phyloP scores from a whole-genome alignment of 1,140 invertebrate genomes.

The Drosophila watanabei region DNA sequence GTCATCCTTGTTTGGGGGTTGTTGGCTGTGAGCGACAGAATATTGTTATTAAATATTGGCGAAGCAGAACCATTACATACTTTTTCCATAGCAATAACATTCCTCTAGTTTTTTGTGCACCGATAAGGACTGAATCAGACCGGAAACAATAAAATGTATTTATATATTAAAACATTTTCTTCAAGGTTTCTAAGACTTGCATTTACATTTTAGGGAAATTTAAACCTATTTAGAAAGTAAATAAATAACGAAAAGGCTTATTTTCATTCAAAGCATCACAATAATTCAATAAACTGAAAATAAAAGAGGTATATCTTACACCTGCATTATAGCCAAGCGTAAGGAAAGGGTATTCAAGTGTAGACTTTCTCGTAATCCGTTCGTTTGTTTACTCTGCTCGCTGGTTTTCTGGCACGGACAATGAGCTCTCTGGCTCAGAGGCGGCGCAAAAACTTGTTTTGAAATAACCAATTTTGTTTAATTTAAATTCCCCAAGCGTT shows the following conservation, averaged over 20 bases:
- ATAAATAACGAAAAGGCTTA: too few species aligned
- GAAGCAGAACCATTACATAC: neutral
- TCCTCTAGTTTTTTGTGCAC: neutral
- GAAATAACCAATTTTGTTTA: constrained; percentile 43
- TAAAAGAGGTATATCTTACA: neutral
- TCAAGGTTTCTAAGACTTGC: neutral
- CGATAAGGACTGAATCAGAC: neutral
- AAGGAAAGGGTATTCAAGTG: constrained; percentile 14
- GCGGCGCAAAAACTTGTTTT: constrained; percentile 46
- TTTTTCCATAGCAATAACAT: neutral
- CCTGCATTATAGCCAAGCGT: too few species aligned
- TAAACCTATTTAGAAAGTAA: neutral
- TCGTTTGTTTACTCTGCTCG: constrained; percentile 33
- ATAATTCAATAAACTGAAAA: too few species aligned
- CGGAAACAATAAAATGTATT: neutral
- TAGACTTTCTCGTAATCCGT: neutral
- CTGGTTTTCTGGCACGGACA: constrained; percentile 21
- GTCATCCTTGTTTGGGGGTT: neutral
- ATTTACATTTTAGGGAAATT: neutral
- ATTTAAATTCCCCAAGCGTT: constrained; percentile 44
- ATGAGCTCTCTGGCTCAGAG: constrained; percentile 18
- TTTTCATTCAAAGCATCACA: neutral
- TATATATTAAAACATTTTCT: neutral
- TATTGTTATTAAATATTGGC: neutral
- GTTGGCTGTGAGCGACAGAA: neutral